These are phyloP conservation scores for Caenorhabditis brenneri DNA, from an alignment of 1,140 invertebrate genomes.

Conservation along the genomic window DNA sequence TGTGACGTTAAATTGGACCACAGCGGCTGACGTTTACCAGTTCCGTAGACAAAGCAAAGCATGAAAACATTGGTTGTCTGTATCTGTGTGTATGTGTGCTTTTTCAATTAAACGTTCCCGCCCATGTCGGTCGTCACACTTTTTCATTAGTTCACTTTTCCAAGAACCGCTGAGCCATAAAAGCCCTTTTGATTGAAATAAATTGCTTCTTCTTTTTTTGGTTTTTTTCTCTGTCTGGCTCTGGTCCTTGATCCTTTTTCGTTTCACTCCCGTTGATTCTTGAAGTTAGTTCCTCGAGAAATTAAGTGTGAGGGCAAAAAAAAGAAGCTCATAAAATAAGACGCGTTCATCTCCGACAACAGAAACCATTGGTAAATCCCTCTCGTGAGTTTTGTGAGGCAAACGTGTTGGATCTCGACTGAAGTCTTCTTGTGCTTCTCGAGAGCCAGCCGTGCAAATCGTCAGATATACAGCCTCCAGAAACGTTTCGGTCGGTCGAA, in stretches of 20 bases:
- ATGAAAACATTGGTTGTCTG: not conserved
- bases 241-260: not conserved
- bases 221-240: not conserved
- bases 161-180: not conserved
- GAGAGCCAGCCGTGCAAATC: constrained; percentile 40
- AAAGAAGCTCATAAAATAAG: not conserved
- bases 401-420: not conserved
- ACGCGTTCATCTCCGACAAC: not conserved
- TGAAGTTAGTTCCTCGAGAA: not conserved
- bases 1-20: not conserved
- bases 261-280: not conserved
- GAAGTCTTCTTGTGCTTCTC: not conserved
- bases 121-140: not conserved
- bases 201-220: not conserved
- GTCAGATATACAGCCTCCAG: constrained; percentile 35
- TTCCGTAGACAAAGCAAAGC: not conserved
- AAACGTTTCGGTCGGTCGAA: constrained; percentile 23
- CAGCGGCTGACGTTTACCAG: not conserved
- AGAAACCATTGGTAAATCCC: not conserved
- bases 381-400: no score
- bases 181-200: not conserved
- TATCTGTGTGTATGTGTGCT: not conserved
- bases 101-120: not conserved
- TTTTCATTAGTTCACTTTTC: constrained; percentile 30
- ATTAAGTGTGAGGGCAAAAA: not conserved